Percentiles rank a stretch among this genome's conserved stretches.
Conservation (phyloP, 2,113 vertebrate species). For the Myrmophylax atrothorax region DNA sequence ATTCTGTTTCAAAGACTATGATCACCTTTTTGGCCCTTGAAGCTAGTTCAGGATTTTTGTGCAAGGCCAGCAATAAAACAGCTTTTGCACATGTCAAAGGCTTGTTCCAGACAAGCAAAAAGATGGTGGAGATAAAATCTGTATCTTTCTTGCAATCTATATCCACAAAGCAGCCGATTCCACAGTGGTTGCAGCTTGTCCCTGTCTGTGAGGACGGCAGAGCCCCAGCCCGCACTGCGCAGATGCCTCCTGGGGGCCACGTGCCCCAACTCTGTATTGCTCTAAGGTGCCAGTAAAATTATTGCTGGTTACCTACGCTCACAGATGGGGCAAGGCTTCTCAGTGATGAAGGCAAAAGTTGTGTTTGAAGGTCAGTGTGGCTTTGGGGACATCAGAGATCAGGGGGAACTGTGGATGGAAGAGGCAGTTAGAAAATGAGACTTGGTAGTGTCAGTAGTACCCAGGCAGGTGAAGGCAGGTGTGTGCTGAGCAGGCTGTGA, state of each 20-base stretch:
- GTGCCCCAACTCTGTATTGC: not conserved
- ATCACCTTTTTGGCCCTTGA: constrained; percentile 11
- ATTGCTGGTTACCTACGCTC: not conserved
- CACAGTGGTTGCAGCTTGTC: not conserved
- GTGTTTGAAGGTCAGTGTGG: not conserved
- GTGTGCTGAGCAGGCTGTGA: not conserved
- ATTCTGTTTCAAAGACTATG: constrained; percentile 22
- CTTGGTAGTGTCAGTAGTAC: not conserved
- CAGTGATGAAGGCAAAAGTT: not conserved
- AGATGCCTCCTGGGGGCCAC: not conserved
- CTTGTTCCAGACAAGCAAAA: not conserved
- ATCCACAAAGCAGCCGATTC: not conserved
- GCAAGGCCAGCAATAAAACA: not conserved
- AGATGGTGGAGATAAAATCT: not conserved
- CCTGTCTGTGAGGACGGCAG: not conserved
- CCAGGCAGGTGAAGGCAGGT: not conserved
- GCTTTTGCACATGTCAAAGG: not conserved
- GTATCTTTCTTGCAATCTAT: not conserved
- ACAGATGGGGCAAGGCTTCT: not conserved
- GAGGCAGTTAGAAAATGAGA: not conserved
- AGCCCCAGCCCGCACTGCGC: accelerated
- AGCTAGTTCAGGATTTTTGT: not conserved
- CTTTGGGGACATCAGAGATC: not conserved
- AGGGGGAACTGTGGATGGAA: accelerated
- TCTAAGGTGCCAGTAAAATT: not conserved